Evolutionary conservation across 2,888 invertebrate genomes (phyloP).

Genomic region (Pollenia labialis): DNA sequence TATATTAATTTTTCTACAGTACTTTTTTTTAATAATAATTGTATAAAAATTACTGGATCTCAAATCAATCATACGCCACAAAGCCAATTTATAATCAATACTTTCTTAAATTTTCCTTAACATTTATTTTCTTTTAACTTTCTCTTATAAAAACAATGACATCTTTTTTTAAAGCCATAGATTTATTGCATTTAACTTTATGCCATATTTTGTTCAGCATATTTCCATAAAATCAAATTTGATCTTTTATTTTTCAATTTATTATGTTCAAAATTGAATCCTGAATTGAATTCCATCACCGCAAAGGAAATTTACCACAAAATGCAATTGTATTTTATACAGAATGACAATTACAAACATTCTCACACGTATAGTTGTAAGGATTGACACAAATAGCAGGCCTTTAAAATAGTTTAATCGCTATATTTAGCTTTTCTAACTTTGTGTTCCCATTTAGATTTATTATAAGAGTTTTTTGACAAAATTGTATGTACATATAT

Average conservation of each 20-base stretch:
- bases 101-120: not conserved
- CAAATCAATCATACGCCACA: too few species aligned
- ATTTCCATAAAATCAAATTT: slow-evolving; percentile 62
- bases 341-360: slow-evolving; percentile 34
- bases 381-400: not conserved
- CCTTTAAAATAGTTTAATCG: not conserved
- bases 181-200: slow-evolving; percentile 34
- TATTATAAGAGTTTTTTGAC: not conserved
- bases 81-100: too few species aligned
- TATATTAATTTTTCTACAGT: not conserved
- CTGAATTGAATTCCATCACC: slow-evolving; percentile 69
- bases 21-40: not conserved
- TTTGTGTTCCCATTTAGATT: too few species aligned
- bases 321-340: slow-evolving; percentile 55
- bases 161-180: slow-evolving; percentile 6
- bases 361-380: not conserved
- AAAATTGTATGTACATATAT: not conserved
- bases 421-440: not conserved
- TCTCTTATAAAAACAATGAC: not conserved
- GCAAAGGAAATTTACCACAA: slow-evolving; percentile 71
- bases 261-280: slow-evolving; percentile 67
- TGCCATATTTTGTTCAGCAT: slow-evolving; percentile 14
- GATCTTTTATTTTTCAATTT: slow-evolving; percentile 55
- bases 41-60: too few species aligned
- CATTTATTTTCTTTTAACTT: not conserved